Evolutionary conservation across 2,797 vertebrate genomes (phyloP).

Genomic region (Uromys caudimaculatus): DNA sequence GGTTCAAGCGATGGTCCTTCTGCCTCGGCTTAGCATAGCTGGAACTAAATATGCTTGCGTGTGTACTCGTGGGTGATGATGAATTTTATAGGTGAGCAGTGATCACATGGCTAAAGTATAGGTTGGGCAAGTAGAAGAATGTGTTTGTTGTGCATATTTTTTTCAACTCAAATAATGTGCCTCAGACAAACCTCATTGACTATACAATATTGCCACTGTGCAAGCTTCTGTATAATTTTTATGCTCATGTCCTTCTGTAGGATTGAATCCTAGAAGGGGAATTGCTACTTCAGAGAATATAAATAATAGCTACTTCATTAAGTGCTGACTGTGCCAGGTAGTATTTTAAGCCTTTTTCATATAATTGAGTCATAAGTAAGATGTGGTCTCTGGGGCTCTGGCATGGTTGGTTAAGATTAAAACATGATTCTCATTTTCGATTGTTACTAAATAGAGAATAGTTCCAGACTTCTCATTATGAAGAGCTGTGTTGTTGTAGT

Average conservation of each 20-base stretch:
- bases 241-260: not conserved
- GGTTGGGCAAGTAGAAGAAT: not conserved
- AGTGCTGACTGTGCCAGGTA: not conserved
- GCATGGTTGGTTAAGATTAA: not conserved
- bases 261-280: not conserved
- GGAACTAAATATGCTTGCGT: not conserved
- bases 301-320: conserved; percentile 11
- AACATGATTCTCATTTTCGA: not conserved
- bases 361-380: not conserved
- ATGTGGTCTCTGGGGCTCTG: not conserved
- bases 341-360: not conserved
- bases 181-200: not conserved
- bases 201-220: not conserved
- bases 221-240: not conserved
- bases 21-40: not conserved
- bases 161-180: not conserved
- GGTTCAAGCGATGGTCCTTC: not conserved
- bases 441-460: not conserved
- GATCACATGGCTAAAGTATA: not conserved
- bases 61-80: not conserved
- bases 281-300: not conserved
- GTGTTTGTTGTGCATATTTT: not conserved
- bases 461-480: not conserved
- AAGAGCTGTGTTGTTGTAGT: not conserved
- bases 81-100: not conserved